Base-by-base conservation (phyloP, 2,113 vertebrate species). In the Embiotoca jacksoni region DNA sequence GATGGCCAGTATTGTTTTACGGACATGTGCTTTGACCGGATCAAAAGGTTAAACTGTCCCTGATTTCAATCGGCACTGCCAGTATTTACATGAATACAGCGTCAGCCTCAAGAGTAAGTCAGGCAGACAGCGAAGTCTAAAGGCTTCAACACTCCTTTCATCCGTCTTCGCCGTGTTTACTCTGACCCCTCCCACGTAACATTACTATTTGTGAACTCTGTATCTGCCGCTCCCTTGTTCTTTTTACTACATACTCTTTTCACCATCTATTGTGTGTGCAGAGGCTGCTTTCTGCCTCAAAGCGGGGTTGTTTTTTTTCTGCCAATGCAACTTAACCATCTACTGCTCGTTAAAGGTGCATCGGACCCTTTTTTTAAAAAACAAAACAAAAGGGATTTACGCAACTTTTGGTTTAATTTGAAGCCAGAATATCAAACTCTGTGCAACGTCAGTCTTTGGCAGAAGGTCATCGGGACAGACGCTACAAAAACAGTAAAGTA, bases 51-150 rank as follows among this genome's bases (percentile, higher is more conserved):
- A 47, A 65, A 63, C 84, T 46, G 49, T 64, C 50, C 74, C 83
- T 32, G 92, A 94, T 96, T 96, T 95, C 93, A 94, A 93, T 92
- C 93, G 92, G 88, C 94, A 50, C 95, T 94, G 92, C 94, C 94
- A 91, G 91, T 94, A 92, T 95, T 95, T 92, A 94, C 92, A 87
- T 88, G 84, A 88, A 74, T 6, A 93, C 94, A 94, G 95, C 83
- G 95, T 94, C 94, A 95, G 91, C 92, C 92, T 93, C 89, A 81
- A 85, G 70, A 93, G 92, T 92, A 71, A 35, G 54, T 82, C 72
- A 3, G 61, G 50, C 80, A 58, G 74, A 39, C 76, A 52, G 57
- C 72, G 61, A 10, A 32, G 52, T 60, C 41, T 53, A 16, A 78
- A 77, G 69, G 57, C 65, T 32, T 6, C 60, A 54, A n/a, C 44